Evolutionary conservation across 1,140 invertebrate genomes (phyloP).

Genomic region (roundworm (Caenorhabditis elegans)): DNA sequence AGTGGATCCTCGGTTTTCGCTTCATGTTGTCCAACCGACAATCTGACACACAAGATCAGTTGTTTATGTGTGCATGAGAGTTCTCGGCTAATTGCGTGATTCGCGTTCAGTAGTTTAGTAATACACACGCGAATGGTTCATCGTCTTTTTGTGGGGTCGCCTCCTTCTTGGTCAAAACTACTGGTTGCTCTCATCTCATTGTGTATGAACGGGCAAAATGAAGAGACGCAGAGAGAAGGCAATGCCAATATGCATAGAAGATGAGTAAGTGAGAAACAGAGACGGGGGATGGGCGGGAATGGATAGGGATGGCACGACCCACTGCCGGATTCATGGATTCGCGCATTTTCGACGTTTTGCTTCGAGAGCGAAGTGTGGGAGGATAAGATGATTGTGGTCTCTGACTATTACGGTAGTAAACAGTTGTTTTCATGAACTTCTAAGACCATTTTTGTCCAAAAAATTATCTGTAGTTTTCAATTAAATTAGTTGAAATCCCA

Average conservation of each 20-base stretch:
- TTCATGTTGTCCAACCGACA: too few species aligned
- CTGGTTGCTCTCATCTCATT: conserved; percentile 21
- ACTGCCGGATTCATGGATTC: conserved; percentile 29
- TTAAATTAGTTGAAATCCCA: too few species aligned
- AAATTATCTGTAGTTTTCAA: too few species aligned
- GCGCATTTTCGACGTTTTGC: conserved; percentile 7
- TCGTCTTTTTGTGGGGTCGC: background rate
- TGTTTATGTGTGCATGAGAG: conserved; percentile 29
- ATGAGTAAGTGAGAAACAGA: conserved; percentile 16
- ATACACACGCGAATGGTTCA: background rate
- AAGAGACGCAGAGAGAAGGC: conserved; percentile 11
- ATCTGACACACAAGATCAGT: background rate
- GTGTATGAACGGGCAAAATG: background rate
- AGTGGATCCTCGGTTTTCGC: too few species aligned
- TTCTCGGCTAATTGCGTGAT: conserved; percentile 24
- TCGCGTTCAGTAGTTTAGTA: conserved; percentile 17
- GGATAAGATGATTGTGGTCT: background rate
- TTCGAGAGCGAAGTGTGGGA: background rate
- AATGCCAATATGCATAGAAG: conserved; percentile 17
- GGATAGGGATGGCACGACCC: conserved; percentile 16
- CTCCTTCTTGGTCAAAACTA: background rate
- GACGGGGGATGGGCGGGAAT: background rate
- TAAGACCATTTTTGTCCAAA: too few species aligned
- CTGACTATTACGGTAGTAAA: background rate
- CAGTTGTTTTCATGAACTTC: background rate